Percentiles rank a stretch among this genome's conserved stretches.
Evolutionary conservation across 2,888 invertebrate species (phyloP).

Genomic region (Erebia palarica): DNA sequence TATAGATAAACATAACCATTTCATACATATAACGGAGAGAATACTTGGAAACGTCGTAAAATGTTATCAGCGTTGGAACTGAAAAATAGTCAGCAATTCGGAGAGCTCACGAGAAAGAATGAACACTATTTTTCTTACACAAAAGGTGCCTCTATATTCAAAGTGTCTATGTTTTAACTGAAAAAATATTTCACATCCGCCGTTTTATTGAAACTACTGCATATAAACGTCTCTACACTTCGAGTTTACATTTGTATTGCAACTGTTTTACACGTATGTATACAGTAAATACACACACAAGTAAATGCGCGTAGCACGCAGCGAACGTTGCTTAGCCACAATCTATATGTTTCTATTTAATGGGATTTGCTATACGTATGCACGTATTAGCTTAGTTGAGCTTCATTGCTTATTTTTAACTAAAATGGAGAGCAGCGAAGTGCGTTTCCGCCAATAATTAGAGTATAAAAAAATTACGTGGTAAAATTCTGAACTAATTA

Average conservation of each 20-base stretch:
- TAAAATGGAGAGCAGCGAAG: too few relatives aligned
- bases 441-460: too few relatives aligned
- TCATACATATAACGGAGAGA: background rate
- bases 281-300: background rate
- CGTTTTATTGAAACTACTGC: constrained; percentile 14
- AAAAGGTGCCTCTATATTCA: constrained; percentile 30
- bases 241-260: constrained; percentile 6
- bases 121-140: constrained; percentile 31
- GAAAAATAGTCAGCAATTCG: constrained; percentile 34
- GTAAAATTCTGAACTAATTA: too few relatives aligned
- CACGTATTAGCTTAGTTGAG: too few relatives aligned
- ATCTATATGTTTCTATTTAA: background rate
- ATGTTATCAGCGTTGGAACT: constrained; percentile 23
- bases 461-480: too few relatives aligned
- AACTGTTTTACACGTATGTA: background rate
- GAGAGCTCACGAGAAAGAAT: constrained; percentile 34
- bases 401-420: background rate
- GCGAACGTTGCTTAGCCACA: too few relatives aligned
- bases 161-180: constrained; percentile 19
- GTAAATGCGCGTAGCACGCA: background rate
- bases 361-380: background rate
- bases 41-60: constrained; percentile 15
- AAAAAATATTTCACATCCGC: constrained; percentile 18
- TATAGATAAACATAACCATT: background rate
- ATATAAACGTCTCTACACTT: background rate